Base-by-base conservation (phyloP, 1,140 invertebrate species). In the Drosophila ercepeae region DNA sequence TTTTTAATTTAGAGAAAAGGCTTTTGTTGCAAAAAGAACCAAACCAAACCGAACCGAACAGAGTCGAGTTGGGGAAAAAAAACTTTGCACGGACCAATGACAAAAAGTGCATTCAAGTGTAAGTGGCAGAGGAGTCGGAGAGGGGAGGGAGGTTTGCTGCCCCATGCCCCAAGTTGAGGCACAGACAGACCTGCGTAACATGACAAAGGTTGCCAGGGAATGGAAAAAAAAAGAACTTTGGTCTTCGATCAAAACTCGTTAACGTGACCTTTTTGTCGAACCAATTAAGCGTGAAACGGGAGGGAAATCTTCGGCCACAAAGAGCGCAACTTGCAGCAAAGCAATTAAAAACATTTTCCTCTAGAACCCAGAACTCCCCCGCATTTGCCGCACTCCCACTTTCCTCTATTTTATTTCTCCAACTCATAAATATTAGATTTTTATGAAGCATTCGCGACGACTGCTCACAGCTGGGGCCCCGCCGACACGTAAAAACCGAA, bases 41-140 rank as follows among this genome's bases (percentile, higher is more conserved):
- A 8, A 27, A 27, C 27, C 21, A 7, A n/a, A n/a, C n/a, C n/a
- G n/a, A n/a, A n/a, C n/a, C n/a, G n/a, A n/a, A n/a, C n/a, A n/a
- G n/a, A n/a, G n/a, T 41, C 9, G 53, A 9, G 19, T 21, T n/a
- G 23, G 21, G 23, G 13, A 7, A 13, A 9, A 42, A 54, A 72
- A 65, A 64, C 54, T 49, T 36, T 65, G 52, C 64, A 49, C 41
- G 41, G 50, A 1, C 27, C 41, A 36, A 68, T 77, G 70, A 68
- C 70, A 71, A 76, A 81, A 73, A 76, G 73, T 73, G 78, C 78
- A 81, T 76, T 82, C 78, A 76, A 63, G 78, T 81, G 78, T 76
- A 76, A 82, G 49, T 51, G 39, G n/a, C 7, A 53, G 49, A 6
- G 42, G 9, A 39, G 29, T 44, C 48, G 48, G 29, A 9, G 29